A percentile compares a stretch with the other conserved stretches of the same genome.
These are phyloP conservation scores for Bombus superbus DNA, from an alignment of 1,140 invertebrate species.

Conservation along the genomic window DNA sequence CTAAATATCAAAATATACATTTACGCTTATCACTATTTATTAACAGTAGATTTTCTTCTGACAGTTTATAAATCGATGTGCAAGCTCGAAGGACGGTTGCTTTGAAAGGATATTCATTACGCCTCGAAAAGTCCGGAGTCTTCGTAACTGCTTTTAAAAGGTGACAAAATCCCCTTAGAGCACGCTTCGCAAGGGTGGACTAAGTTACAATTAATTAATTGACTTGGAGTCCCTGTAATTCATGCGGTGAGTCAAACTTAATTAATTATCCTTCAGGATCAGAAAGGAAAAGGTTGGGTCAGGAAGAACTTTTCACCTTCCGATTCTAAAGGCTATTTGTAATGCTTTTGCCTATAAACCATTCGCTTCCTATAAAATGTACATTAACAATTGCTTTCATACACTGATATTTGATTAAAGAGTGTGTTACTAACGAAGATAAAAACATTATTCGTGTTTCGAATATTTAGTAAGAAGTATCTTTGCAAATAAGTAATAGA, in stretches of 20 bases:
- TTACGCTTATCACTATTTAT: neutral
- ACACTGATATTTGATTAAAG: neutral
- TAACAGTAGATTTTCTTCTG: neutral
- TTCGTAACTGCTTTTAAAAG: conserved; percentile 76
- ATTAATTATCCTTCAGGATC: conserved; percentile 77
- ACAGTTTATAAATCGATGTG: conserved; percentile 56
- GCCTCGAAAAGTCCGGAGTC: conserved; percentile 43
- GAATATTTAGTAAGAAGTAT: neutral
- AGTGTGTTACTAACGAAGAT: neutral
- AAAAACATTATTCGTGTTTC: neutral
- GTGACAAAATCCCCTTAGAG: conserved; percentile 78
- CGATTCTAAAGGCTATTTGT: conserved; percentile 42
- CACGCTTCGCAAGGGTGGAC: conserved; percentile 65
- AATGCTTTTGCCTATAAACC: conserved; percentile 29
- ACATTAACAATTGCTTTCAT: conserved; percentile 3
- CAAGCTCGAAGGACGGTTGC: conserved; percentile 39
- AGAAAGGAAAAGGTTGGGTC: conserved; percentile 33
- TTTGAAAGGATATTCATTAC: conserved; percentile 63
- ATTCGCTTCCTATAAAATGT: neutral
- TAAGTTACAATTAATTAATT: conserved; percentile 81
- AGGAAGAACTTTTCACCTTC: conserved; percentile 34
- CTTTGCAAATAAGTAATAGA: neutral
- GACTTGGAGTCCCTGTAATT: conserved; percentile 75
- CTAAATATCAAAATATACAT: neutral
- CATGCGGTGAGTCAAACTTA: conserved; percentile 81